These are phyloP conservation scores for Rhagonycha lutea DNA, from an alignment of 2,888 invertebrate genomes.

Conservation along the genomic window DNA sequence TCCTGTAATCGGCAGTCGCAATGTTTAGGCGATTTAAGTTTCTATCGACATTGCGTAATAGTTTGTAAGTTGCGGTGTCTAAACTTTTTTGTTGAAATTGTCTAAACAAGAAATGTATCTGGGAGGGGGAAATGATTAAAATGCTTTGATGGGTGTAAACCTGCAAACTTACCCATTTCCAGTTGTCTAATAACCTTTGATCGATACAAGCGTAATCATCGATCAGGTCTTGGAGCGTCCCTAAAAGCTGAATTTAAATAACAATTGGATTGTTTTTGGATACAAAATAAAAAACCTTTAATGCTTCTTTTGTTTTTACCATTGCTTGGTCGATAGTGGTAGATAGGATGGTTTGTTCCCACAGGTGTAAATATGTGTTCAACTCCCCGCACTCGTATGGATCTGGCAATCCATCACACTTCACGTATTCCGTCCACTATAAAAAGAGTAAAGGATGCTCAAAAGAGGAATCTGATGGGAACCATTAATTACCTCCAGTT, in stretches of 20 bases:
- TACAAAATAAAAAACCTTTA: conserved; percentile 44
- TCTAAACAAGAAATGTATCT: conserved; percentile 55
- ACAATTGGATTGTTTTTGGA: background rate
- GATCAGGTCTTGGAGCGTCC: background rate
- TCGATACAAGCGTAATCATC: background rate
- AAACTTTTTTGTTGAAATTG: conserved; percentile 54
- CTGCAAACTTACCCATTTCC: background rate
- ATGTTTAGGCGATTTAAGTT: conserved; percentile 56
- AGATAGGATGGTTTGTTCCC: conserved; percentile 54
- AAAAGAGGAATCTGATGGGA: too few relatives aligned
- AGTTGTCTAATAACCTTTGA: background rate
- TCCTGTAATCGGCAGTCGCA: conserved; percentile 54
- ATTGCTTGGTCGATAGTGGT: conserved; percentile 53
- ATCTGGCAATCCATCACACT: conserved; percentile 61
- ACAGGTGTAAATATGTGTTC: conserved; percentile 60
- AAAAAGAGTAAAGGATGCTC: background rate
- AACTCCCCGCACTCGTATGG: conserved; percentile 56
- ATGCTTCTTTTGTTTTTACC: conserved; percentile 53
- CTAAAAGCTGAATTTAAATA: background rate
- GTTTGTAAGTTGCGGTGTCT: conserved; percentile 56
- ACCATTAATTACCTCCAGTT: conserved; percentile 28
- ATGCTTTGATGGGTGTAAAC: background rate
- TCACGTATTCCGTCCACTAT: conserved; percentile 60
- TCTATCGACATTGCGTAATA: conserved; percentile 56
- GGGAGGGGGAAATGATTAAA: background rate